phyloP scores from a whole-genome alignment of 1,140 invertebrate species.

The Nasonia longicornis region DNA sequence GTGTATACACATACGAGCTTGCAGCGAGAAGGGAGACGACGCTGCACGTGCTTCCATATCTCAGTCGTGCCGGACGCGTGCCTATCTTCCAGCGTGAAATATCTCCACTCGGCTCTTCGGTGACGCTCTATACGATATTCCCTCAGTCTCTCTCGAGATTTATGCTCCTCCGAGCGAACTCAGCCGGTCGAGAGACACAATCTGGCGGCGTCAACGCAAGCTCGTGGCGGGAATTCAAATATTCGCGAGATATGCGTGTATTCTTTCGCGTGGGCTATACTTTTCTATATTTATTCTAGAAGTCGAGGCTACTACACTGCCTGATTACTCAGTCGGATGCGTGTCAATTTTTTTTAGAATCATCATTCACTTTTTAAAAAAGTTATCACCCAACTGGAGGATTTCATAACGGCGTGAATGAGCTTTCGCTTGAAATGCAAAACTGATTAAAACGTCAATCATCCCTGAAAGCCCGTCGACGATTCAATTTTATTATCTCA shows the following conservation, averaged over 20 bases:
- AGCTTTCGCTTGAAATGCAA: no score
- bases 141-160: conserved; percentile 10
- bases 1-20: neutral
- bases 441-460: no score
- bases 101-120: neutral
- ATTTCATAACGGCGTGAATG: no score
- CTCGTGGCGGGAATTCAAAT: neutral
- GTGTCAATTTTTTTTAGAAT: no score
- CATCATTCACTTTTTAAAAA: no score
- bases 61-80: neutral
- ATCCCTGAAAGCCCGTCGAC: no score
- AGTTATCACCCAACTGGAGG: no score
- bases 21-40: neutral
- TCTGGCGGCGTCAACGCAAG: neutral
- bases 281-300: no score
- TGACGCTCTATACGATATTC: neutral
- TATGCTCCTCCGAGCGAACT: conserved; percentile 13
- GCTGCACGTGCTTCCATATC: conserved; percentile 3
- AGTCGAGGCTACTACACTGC: no score
- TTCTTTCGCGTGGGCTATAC: neutral
- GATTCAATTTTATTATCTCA: no score
- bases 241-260: neutral
- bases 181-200: neutral
- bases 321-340: no score
- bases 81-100: conserved; percentile 15